Evolutionary conservation across 2,888 invertebrate species (phyloP), one percentile per base, ranked within the genome.

Genomic region (Dasypogon diadema): DNA sequence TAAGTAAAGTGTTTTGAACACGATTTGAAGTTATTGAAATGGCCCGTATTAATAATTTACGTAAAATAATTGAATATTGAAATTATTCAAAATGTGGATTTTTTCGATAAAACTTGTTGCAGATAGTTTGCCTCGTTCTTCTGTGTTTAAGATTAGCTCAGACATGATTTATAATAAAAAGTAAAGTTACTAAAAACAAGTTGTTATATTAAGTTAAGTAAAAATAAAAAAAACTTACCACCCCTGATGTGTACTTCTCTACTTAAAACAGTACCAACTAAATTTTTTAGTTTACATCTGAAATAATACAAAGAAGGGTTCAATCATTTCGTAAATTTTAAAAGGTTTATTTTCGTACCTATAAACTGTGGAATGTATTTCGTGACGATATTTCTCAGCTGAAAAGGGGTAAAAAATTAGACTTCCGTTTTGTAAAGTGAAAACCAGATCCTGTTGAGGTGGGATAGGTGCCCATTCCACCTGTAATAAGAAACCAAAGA

Each of bases 231-330:
- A 6, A 48, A 87, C 90, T 90, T 87, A 97, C 97, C 96, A 82
- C 96, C 96, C 86, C 94, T 92, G 76, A 96, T 92, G 83, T 93
- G 93, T 80, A 96, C 93, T 84, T 93, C 94, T 80, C 94, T 91
- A 81, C 96, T 96, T 81, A 96, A 89, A 68, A 96, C 90, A 74
- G 90, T 89, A 42, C 94, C 94, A 76, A 93, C 91, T 79, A 89
- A 86, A 86, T 93, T 94, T 80, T 89, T 87, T 58, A 92, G 89
- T 80, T 89, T 88, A 82, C 90, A 89, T 83, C 87, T 87, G 24
- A 4, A 37, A 51, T 3, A 58, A 55, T 54, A 60, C 48, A 42
- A 16, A 42, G n/a, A n/a, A n/a, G n/a, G n/a, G n/a, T n/a, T n/a
- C n/a, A n/a, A n/a, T n/a, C n/a, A n/a, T n/a, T n/a, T n/a, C n/a